Percentiles rank a stretch among this genome's conserved stretches.
Evolutionary conservation across 2,888 invertebrate species (phyloP).

Genomic region (Catonia carolina): DNA sequence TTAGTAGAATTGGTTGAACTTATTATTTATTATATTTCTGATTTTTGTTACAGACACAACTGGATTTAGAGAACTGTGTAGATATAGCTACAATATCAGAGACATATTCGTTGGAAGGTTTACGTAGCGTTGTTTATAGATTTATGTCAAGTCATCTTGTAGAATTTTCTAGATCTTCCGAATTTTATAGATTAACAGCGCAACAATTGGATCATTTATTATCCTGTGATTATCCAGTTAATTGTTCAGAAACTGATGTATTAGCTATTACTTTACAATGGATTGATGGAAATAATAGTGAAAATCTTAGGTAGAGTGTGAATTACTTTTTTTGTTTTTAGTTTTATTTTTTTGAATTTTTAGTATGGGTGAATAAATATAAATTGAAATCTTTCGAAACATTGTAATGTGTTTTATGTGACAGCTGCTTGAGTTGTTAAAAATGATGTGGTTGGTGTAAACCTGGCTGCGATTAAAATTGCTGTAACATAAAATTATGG

Average conservation of each 20-base stretch:
- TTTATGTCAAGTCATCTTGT: constrained; percentile 58
- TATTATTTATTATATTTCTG: constrained; percentile 1
- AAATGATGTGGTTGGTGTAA: too few relatives aligned
- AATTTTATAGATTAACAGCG: constrained; percentile 54
- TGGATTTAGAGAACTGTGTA: constrained; percentile 64
- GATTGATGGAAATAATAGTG: constrained; percentile 41
- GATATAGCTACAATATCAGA: constrained; percentile 63
- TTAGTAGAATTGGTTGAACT: too few relatives aligned
- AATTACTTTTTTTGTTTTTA: too few relatives aligned
- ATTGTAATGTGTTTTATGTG: too few relatives aligned
- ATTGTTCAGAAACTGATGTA: constrained; percentile 57
- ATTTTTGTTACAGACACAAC: constrained; percentile 49
- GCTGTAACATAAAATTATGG: too few relatives aligned
- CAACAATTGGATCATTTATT: constrained; percentile 56
- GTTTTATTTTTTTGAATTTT: constrained; percentile 24
- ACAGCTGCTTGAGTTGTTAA: too few relatives aligned
- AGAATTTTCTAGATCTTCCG: constrained; percentile 52
- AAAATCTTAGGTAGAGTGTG: background rate
- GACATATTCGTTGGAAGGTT: constrained; percentile 54
- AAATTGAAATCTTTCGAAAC: constrained; percentile 38
- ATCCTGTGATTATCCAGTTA: constrained; percentile 59
- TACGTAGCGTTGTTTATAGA: constrained; percentile 54
- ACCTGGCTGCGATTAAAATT: too few relatives aligned
- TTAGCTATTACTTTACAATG: constrained; percentile 54
- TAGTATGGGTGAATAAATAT: constrained; percentile 25